Percentiles rank a stretch among this genome's conserved stretches.
phyloP scores from a whole-genome alignment of 2,113 vertebrate genomes.

The Trachemys scripta region DNA sequence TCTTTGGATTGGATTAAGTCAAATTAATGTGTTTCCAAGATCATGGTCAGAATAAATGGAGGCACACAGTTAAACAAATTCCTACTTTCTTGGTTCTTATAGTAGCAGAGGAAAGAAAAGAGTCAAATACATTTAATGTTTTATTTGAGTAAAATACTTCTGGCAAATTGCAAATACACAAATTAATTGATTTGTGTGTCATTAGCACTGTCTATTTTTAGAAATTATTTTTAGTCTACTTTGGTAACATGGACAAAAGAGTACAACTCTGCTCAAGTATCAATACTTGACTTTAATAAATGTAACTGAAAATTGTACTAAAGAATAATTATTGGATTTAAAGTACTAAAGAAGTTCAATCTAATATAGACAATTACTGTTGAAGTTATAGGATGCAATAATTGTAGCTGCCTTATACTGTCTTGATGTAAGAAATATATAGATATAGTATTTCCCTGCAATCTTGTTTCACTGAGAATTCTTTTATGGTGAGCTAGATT shows the following conservation, averaged over 20 bases:
- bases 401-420: neutral
- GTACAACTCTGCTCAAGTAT: constrained; percentile 30
- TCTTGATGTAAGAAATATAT: neutral
- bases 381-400: neutral
- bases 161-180: constrained; percentile 44
- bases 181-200: constrained; percentile 39
- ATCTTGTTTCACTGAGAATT: constrained; percentile 44
- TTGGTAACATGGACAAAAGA: constrained; percentile 16
- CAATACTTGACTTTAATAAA: constrained; percentile 20
- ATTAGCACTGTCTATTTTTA: constrained; percentile 5
- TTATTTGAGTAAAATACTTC: constrained; percentile 49
- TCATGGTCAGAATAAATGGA: constrained; percentile 66
- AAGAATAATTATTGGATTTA: constrained; percentile 37
- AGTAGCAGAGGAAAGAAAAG: constrained; percentile 60
- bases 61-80: constrained; percentile 74
- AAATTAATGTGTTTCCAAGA: constrained; percentile 70
- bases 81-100: constrained; percentile 69
- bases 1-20: constrained; percentile 67
- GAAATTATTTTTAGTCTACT: constrained; percentile 54
- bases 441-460: neutral
- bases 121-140: constrained; percentile 49
- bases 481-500: constrained; percentile 62
- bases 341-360: constrained; percentile 24
- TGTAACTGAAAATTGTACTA: constrained; percentile 40
- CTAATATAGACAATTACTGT: constrained; percentile 11